Base-by-base conservation (phyloP, 2,888 invertebrate species). In the Congeria kusceri region DNA sequence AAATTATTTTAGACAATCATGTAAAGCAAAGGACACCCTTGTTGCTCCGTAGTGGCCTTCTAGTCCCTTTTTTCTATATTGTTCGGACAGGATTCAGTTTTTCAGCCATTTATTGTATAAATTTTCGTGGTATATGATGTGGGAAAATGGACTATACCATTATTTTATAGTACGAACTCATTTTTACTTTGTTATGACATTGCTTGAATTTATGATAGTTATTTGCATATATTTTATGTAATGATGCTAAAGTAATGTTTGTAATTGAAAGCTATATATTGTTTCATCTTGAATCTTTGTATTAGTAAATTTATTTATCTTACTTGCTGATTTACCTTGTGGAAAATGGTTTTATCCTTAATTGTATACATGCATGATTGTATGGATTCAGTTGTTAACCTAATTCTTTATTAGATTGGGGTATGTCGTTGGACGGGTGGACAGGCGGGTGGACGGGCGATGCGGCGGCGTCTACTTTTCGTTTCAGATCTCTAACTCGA, bases 51-150 rank as follows among this genome's bases (percentile, higher is more conserved):
- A 44, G 11, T 63, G 63, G 63, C 44, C 44, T 3, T 63, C 63
- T 63, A 44, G 63, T 44, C 63, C 63, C 5, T 63, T 63, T 44
- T 59, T 28, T 39, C 65, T 28, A 23, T 71, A 11, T 44, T 53
- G 13, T 64, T 71, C 28, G 27, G 27, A 18, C 29, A 32, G 53
- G 23, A 66, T 23, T 59, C 65, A 15, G 15, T 15, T 15, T 49
- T 65, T 49, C 18, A 32, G 9, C 29, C 23, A 18, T 73, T 28
- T 20, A 59, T 66, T 11, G 20, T 20, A 29, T 59, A 73, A 23
- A 59, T 49, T 15, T 59, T 61, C 1, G 18, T 65, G 3, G 65
- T 73, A 59, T 53, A 67, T 15, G n/a, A 74, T 7, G 9, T 32
- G 32, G 32, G 32, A 32, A 32, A 32, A 32, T 32, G 32, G 32